phyloP scores from a whole-genome alignment of 2,888 invertebrate species.

The Mesochorus sp. region DNA sequence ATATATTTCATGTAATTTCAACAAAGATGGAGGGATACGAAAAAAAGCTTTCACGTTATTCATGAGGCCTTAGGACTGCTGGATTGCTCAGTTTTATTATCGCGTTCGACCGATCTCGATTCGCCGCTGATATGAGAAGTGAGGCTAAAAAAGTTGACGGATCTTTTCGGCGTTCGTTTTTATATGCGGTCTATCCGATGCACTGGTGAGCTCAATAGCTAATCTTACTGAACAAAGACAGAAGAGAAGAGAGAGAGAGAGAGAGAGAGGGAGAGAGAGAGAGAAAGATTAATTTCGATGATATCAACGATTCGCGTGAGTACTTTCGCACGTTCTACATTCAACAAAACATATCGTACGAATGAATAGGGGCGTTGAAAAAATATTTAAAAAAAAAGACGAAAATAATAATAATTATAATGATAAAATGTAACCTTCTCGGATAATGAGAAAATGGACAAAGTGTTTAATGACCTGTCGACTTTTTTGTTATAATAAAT shows the following conservation, averaged over 20 bases:
- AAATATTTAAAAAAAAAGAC: not conserved
- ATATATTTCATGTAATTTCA: too few species aligned
- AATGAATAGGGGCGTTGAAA: constrained; percentile 8
- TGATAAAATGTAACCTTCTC: not conserved
- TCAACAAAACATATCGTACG: not conserved
- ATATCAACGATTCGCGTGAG: constrained; percentile 48
- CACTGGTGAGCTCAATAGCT: constrained; percentile 5
- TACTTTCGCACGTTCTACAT: constrained; percentile 34
- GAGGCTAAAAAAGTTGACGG: constrained; percentile 47
- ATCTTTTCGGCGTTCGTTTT: constrained; percentile 52
- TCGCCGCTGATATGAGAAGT: constrained; percentile 1
- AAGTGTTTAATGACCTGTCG: constrained; percentile 56
- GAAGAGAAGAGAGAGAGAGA: not conserved
- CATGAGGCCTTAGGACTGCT: constrained; percentile 15
- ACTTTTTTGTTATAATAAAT: constrained; percentile 57
- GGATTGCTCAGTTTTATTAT: constrained; percentile 47
- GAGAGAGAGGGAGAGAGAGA: not conserved
- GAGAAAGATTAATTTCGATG: constrained; percentile 38
- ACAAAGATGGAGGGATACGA: not conserved
- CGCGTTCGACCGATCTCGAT: constrained; percentile 49
- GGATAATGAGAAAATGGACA: not conserved
- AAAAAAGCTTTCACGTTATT: constrained; percentile 61
- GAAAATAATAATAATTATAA: not conserved
- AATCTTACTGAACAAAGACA: not conserved
- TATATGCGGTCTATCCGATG: constrained; percentile 22